phyloP scores from a whole-genome alignment of 2,888 invertebrate genomes.

The Drosophila formosana region DNA sequence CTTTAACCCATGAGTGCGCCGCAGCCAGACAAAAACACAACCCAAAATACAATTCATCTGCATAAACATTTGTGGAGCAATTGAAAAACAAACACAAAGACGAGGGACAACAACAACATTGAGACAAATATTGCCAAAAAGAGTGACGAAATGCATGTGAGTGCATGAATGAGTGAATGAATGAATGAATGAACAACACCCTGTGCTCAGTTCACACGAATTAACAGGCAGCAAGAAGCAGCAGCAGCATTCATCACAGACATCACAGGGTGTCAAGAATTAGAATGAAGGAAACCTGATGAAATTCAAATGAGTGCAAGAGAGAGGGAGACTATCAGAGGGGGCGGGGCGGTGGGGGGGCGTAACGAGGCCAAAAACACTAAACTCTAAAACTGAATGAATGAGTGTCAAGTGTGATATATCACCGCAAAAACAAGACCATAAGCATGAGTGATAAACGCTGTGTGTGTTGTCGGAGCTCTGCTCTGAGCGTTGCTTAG shows the following conservation, averaged over 20 bases:
- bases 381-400: slow-evolving; percentile 80
- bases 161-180: background rate
- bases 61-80: slow-evolving; percentile 80
- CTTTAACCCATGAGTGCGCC: slow-evolving; percentile 6
- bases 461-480: slow-evolving; percentile 37
- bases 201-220: slow-evolving; percentile 34
- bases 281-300: slow-evolving; percentile 46
- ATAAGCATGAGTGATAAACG: slow-evolving; percentile 81
- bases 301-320: slow-evolving; percentile 73
- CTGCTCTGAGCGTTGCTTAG: slow-evolving; percentile 62
- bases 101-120: slow-evolving; percentile 22
- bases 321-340: background rate
- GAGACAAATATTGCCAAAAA: slow-evolving; percentile 35
- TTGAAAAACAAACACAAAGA: slow-evolving; percentile 78
- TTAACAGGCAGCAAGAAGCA: slow-evolving; percentile 44
- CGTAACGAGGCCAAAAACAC: slow-evolving; percentile 69
- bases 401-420: slow-evolving; percentile 83
- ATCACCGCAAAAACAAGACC: slow-evolving; percentile 83
- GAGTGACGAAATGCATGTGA: slow-evolving; percentile 54
- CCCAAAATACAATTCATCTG: slow-evolving; percentile 80
- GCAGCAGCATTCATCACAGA: slow-evolving; percentile 6
- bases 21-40: slow-evolving; percentile 70
- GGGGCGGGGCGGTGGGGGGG: background rate
- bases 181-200: background rate
- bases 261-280: slow-evolving; percentile 11